Evolutionary conservation across 1,140 invertebrate genomes (phyloP).

Genomic region (Geopemphigus sp.): DNA sequence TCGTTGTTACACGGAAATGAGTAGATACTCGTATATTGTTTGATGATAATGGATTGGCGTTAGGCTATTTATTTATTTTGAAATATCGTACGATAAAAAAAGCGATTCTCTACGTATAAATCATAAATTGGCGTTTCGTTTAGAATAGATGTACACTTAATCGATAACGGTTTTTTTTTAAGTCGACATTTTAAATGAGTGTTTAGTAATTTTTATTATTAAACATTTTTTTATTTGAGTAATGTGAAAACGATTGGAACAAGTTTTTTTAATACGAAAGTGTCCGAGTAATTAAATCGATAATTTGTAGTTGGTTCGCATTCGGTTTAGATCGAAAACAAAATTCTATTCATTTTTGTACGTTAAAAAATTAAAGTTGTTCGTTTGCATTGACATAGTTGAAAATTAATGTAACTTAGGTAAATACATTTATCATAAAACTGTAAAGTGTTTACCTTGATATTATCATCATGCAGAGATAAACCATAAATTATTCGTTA

Average conservation of each 20-base stretch:
- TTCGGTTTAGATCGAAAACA: too few species aligned
- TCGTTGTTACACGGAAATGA: too few species aligned
- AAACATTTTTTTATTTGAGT: too few species aligned
- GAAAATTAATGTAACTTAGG: constrained; percentile 1
- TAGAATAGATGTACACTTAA: neutral
- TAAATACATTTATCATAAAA: constrained; percentile 21
- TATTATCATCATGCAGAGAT: neutral
- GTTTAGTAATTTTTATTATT: too few species aligned
- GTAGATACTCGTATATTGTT: too few species aligned
- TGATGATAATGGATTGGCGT: neutral
- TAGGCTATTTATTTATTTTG: neutral
- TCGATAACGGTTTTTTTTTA: constrained; percentile 7
- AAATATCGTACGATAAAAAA: neutral
- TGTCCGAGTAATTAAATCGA: neutral
- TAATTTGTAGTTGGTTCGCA: neutral
- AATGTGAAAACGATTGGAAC: neutral
- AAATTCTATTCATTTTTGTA: too few species aligned
- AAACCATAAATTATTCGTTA: constrained; percentile 9
- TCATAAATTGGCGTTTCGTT: neutral
- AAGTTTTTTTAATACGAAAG: neutral
- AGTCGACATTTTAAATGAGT: too few species aligned
- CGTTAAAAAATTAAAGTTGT: neutral
- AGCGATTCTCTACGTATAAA: neutral
- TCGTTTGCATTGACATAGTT: neutral
- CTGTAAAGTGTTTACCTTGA: neutral